Conservation (phyloP, 2,113 vertebrate species). For the Megaptera novaeangliae region DNA sequence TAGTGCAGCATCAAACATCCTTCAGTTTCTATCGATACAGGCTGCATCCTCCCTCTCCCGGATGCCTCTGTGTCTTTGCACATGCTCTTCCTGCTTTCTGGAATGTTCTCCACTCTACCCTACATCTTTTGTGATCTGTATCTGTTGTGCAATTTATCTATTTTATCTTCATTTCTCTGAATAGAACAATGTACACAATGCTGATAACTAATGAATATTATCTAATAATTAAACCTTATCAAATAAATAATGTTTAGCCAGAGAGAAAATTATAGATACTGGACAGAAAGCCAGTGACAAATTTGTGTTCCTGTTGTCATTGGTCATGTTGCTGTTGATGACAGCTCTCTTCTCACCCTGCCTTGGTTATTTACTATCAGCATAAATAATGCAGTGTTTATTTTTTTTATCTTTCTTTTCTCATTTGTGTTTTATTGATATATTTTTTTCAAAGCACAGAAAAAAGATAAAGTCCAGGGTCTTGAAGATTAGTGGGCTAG, state of each 20-base stretch:
- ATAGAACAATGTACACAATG: not conserved
- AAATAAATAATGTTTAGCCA: not conserved
- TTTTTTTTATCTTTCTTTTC: slow-evolving; percentile 4
- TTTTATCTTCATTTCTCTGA: not conserved
- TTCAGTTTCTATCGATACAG: not conserved
- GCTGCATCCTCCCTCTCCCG: not conserved
- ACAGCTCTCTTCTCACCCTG: not conserved
- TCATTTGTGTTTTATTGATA: slow-evolving; percentile 14
- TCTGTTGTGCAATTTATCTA: not conserved
- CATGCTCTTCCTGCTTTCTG: not conserved
- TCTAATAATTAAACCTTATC: not conserved
- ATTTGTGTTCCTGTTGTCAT: not conserved
- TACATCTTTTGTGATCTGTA: not conserved
- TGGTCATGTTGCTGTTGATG: not conserved
- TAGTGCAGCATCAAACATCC: not conserved
- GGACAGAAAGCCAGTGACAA: not conserved
- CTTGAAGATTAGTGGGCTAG: not conserved
- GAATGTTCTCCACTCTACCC: not conserved
- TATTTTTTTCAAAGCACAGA: not conserved
- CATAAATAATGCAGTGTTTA: not conserved
- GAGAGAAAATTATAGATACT: not conserved
- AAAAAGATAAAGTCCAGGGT: not conserved
- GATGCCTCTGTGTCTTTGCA: not conserved
- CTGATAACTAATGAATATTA: not conserved
- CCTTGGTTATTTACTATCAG: not conserved